Conservation (phyloP, 2,113 vertebrate genomes). For the Periophthalmus modestus region DNA sequence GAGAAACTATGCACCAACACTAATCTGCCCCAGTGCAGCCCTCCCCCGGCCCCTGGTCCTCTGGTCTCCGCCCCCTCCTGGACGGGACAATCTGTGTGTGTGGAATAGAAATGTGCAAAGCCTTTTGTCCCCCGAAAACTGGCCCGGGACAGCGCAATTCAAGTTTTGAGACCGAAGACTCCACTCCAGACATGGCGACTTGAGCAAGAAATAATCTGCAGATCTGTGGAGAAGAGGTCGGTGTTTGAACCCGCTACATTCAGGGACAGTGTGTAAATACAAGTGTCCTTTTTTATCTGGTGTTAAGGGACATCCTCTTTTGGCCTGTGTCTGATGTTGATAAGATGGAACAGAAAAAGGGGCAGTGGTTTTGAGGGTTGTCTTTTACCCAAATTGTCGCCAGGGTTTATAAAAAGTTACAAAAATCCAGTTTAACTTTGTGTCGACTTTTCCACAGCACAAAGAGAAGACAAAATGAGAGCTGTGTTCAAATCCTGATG, state of each 20-base stretch:
- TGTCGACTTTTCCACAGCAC: background rate
- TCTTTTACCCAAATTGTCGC: background rate
- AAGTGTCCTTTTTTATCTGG: background rate
- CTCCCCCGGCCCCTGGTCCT: conserved; percentile 15
- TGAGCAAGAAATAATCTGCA: conserved; percentile 23
- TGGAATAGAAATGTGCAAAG: conserved; percentile 68
- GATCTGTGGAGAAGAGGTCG: conserved; percentile 28
- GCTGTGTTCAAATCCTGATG: conserved; percentile 21
- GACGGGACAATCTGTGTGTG: conserved; percentile 58
- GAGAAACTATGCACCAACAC: conserved; percentile 11
- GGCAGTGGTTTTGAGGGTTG: background rate
- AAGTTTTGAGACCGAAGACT: conserved; percentile 26
- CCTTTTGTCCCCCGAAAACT: conserved; percentile 58
- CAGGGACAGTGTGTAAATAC: background rate
- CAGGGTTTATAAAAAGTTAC: background rate
- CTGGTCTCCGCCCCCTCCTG: conserved; percentile 35
- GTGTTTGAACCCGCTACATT: conserved; percentile 16
- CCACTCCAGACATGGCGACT: conserved; percentile 19
- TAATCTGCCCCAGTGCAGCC: conserved; percentile 35
- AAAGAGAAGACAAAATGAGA: conserved; percentile 26
- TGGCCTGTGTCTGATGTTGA: background rate
- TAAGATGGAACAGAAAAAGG: background rate
- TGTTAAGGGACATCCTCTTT: background rate
- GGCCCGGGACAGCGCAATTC: conserved; percentile 29
- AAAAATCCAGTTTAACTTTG: background rate